Base-by-base conservation (phyloP, 2,113 vertebrate species). In the Myrmecobius fasciatus region DNA sequence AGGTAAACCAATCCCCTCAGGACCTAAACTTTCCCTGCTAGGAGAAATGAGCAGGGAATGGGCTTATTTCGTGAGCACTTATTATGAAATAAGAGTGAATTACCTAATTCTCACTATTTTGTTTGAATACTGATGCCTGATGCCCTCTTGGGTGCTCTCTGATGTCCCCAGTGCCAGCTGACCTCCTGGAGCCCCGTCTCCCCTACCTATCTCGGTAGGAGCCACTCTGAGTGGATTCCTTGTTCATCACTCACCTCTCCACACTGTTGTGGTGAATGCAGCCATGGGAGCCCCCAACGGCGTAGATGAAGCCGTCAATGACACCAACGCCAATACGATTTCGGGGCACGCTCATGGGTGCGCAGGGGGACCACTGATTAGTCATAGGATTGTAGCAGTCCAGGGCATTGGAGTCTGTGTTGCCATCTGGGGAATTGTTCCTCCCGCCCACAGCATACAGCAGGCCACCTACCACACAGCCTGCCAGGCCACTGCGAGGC, bases 331-430 rank as follows among this genome's bases (percentile, higher is more conserved):
- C 99, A 0, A 99, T 99, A 11, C 99, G 98, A 98, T 99, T 99
- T 2, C 99, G 98, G 0, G 99, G 99, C 0, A 99, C 99, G 0
- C 99, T 99, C 99, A 99, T 99, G 17, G 99, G 98, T 0, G 99
- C 98, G 1, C 99, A 99, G 0, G 99, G 99, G 0, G 99, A 98
- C 99, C 99, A 99, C 93, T 98, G 99, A 98, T 99, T 99, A 97
- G 99, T 99, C 99, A 99, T 99, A 53, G 99, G 99, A 95, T 99
- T 99, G 98, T 99, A 99, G 93, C 99, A 99, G 92, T 99, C 99
- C 95, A 99, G 95, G 4, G 99, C 98, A 0, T 97, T 99, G 0
- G 99, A 99, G 98, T 99, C 99, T 97, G 99, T 99, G 98, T 99
- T 99, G 25, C 99, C 99, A 0, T 99, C 99, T 0, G 99, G 99